Base-by-base conservation (phyloP, 2,888 invertebrate species). In the Pachymerium ferrugineum region DNA sequence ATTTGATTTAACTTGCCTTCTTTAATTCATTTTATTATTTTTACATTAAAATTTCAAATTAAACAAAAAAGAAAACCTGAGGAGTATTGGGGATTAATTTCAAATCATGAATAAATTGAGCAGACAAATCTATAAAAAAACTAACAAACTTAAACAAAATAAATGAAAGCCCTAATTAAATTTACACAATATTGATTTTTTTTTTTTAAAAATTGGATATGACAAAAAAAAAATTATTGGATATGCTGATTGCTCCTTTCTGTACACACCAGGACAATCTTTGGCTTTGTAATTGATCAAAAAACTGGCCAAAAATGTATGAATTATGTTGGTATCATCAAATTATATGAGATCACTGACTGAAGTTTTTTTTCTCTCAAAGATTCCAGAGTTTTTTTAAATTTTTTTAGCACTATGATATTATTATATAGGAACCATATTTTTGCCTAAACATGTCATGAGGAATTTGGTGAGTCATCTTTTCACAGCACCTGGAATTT, bases 401-500 rank as follows among this genome's bases (percentile, higher is more conserved):
- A 22, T 22, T 47, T 47, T 47, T 22, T 47, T 47, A 47, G 47
- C 47, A 47, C 47, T 47, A 47, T 47, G 47, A 47, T 47, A 47
- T 47, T 38, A 38, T 10, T 38, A 47, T 16, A 47, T 47, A 47
- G 47, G 47, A 47, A 47, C 47, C 47, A 47, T 47, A 47, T 47
- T 47, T n/a, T 47, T 16, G 47, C 22, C 47, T 47, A 47, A 47
- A 47, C 22, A 22, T 47, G 47, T 47, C 47, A 47, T 22, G 47
- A 47, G 47, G 47, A 47, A 47, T 47, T 47, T 47, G 19, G 47
- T 5, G 47, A 47, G 47, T 47, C 47, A 47, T 47, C 47, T 47
- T 47, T 47, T 47, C 47, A 81, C 76, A 81, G 77, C 70, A 80
- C 79, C 75, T 79, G 80, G 75, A 80, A 80, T 75, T 80, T 80